These are phyloP conservation scores for Aphelinus atriplicis DNA, from an alignment of 1,140 invertebrate species.

Conservation along the genomic window DNA sequence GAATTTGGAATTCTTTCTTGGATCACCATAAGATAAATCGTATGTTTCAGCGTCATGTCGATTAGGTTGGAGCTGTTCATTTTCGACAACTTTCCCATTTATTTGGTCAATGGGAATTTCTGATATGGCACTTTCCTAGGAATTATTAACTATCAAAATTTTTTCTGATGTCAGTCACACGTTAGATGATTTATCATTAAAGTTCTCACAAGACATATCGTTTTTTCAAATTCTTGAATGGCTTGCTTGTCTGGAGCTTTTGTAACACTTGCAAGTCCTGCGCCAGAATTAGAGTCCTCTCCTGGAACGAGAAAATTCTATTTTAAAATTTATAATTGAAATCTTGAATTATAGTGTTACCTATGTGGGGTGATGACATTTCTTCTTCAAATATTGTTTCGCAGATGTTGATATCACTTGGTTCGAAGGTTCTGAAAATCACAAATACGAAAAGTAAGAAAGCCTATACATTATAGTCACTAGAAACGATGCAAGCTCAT, in stretches of 20 bases:
- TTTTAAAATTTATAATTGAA: constrained; percentile 46
- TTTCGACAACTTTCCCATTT: too few relatives aligned
- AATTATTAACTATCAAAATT: neutral
- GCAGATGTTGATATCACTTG: constrained; percentile 22
- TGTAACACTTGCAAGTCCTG: neutral
- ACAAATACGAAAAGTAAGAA: too few relatives aligned
- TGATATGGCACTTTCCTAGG: neutral
- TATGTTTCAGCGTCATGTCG: neutral
- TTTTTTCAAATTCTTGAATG: neutral
- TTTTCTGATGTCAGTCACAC: too few relatives aligned
- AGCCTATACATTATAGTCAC: too few relatives aligned
- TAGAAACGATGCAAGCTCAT: too few relatives aligned
- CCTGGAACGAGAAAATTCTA: constrained; percentile 46
- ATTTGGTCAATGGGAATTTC: neutral
- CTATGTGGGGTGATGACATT: constrained; percentile 21
- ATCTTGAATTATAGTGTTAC: constrained; percentile 41
- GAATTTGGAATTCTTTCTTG: too few relatives aligned
- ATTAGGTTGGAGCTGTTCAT: neutral
- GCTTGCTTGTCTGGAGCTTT: neutral
- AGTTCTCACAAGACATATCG: neutral
- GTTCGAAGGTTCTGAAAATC: neutral
- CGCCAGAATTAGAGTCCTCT: constrained; percentile 12
- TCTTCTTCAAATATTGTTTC: constrained; percentile 35
- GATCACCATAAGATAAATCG: neutral
- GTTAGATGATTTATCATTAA: too few relatives aligned